phyloP scores from a whole-genome alignment of 2,888 invertebrate species.

The Pristionchus arcanus region DNA sequence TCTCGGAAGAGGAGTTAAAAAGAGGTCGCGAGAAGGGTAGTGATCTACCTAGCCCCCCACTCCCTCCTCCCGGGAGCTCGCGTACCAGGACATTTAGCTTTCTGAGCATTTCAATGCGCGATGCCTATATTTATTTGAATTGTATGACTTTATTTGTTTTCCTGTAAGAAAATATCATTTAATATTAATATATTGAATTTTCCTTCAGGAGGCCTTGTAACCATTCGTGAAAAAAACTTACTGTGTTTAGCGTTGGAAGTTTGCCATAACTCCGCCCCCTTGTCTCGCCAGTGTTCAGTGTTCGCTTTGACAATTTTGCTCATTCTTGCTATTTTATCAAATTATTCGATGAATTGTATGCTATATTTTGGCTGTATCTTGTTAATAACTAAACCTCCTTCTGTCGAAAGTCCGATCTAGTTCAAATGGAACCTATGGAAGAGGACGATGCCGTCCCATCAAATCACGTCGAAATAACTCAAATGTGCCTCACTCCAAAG shows the following conservation, averaged over 20 bases:
- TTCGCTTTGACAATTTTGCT: neutral
- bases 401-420: neutral
- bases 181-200: too few species aligned
- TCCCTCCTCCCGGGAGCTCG: too few species aligned
- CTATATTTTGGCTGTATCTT: too few species aligned
- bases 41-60: too few species aligned
- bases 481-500: neutral
- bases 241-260: neutral
- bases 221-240: neutral
- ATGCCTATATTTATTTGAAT: too few species aligned
- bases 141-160: neutral
- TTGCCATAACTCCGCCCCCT: slow-evolving; percentile 26
- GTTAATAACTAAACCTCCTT: neutral
- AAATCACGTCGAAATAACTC: neutral
- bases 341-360: neutral
- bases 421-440: slow-evolving; percentile 43
- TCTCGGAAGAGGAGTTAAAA: too few species aligned
- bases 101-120: too few species aligned
- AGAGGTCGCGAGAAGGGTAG: too few species aligned
- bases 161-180: neutral
- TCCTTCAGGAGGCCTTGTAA: too few species aligned
- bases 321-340: neutral
- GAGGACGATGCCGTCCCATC: neutral
- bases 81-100: too few species aligned
- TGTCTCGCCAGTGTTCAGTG: neutral